Evolutionary conservation across 2,888 invertebrate genomes (phyloP).

Genomic region (Hermodice carunculata): DNA sequence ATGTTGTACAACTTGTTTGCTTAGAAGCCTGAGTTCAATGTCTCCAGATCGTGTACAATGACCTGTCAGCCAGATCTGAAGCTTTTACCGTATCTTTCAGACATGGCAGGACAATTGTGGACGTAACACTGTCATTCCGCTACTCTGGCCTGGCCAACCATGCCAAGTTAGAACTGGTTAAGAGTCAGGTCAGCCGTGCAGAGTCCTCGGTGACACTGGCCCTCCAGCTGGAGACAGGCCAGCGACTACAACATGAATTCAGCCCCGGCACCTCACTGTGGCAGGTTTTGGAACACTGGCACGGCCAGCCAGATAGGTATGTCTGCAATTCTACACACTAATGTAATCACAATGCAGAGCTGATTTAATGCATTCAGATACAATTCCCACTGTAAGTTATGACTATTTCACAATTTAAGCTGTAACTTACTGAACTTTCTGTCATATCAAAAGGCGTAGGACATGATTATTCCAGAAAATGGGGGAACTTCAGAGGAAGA

Average conservation of each 20-base stretch:
- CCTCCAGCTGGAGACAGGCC: conserved; percentile 83
- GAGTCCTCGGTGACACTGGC: conserved; percentile 79
- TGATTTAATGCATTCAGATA: too few species aligned
- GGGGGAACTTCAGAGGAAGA: too few species aligned
- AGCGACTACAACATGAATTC: conserved; percentile 75
- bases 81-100: conserved; percentile 26
- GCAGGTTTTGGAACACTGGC: conserved; percentile 72
- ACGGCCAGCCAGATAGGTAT: conserved; percentile 49
- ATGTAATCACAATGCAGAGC: not conserved
- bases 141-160: conserved; percentile 92
- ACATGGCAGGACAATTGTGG: conserved; percentile 77
- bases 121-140: conserved; percentile 82
- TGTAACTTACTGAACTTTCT: too few species aligned
- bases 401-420: too few species aligned
- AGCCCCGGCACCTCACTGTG: conserved; percentile 72
- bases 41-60: too few species aligned
- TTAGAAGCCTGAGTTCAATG: too few species aligned
- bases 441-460: too few species aligned
- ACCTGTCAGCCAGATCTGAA: too few species aligned
- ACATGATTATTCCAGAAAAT: too few species aligned
- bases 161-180: conserved; percentile 86
- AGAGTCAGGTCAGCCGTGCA: conserved; percentile 17
- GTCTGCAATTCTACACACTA: not conserved
- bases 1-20: too few species aligned
- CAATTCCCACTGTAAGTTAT: too few species aligned